Evolutionary conservation across 2,797 vertebrate genomes (phyloP), one percentile per base, ranked within the genome.

Genomic region (Sebastes alutus): DNA sequence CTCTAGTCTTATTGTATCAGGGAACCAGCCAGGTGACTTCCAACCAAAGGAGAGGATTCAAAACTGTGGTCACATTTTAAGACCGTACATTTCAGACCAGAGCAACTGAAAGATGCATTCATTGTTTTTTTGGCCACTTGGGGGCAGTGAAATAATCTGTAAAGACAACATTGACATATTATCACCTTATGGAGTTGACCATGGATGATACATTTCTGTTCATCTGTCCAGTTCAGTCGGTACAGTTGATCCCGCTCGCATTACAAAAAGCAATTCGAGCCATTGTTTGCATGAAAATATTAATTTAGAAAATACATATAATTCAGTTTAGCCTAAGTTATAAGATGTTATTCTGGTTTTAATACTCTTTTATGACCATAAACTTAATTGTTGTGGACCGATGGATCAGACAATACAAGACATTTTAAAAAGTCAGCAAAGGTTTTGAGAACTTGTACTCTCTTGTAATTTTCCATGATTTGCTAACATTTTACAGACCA

Each of bases 1-100:
- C 29, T 82, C 22, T 49, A 0, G 65, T 79, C 18, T 61, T 42
- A 38, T 73, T 83, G 54, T 79, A 64, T 71, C 9, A 71, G 49
- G 16, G 63, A 80, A 66, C 6, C 22, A 75, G 76, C 71, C 66
- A 70, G 70, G 30, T 81, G 27, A 67, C 62, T 23, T 70, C 11
- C 42, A 70, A 76, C 25, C 2, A 60, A 27, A 67, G 32, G 55
- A 70, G 58, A 69, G 1, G 7, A 59, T 75, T 55, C 9, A 72
- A 52, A 65, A 33, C 22, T 22, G 16, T 46, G 23, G 38, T 66
- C 29, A 30, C 10, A 35, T 61, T 70, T 68, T 61, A n/a, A 42
- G 13, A 56, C 18, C 1, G 23, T 23, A 63, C 23, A 32, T 60
- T 60, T 67, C 11, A 49, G 38, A 62, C 20, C 13, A 63, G 7